phyloP scores from a whole-genome alignment of 2,113 vertebrate genomes.

The Phocoena sinus region DNA sequence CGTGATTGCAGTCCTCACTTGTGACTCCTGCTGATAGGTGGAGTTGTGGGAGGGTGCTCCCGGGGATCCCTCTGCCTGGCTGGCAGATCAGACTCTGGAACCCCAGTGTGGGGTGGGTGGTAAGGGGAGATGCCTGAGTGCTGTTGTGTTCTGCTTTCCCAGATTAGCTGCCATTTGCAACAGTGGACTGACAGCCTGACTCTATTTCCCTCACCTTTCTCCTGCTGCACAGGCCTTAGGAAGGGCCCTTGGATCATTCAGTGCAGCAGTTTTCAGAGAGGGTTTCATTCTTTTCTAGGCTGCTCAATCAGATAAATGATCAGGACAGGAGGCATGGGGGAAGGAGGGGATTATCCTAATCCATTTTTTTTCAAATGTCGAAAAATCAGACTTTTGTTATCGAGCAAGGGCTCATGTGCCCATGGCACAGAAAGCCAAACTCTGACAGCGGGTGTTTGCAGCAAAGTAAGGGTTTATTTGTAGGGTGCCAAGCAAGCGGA shows the following conservation, averaged over 20 bases:
- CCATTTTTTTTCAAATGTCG: neutral
- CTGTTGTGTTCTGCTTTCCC: neutral
- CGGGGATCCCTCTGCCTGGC: neutral
- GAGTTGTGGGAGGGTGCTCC: neutral
- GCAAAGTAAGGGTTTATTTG: neutral
- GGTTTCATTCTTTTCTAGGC: neutral
- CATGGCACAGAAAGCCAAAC: neutral
- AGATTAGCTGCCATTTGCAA: neutral
- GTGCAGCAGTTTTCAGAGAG: neutral
- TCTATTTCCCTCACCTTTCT: neutral
- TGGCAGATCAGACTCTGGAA: neutral
- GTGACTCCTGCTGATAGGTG: neutral
- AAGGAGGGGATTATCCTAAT: neutral
- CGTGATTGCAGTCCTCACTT: neutral
- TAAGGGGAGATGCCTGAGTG: neutral
- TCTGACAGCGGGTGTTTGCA: neutral
- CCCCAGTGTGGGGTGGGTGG: neutral
- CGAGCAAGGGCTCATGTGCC: neutral
- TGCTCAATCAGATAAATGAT: neutral
- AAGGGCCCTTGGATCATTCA: neutral
- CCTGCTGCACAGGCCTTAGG: neutral
- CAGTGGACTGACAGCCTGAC: neutral
- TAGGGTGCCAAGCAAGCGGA: neutral
- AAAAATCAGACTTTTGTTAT: neutral
- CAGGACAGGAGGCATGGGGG: neutral